These are phyloP conservation scores for Dryobotodes eremita DNA, from an alignment of 2,888 invertebrate genomes.

Conservation along the genomic window DNA sequence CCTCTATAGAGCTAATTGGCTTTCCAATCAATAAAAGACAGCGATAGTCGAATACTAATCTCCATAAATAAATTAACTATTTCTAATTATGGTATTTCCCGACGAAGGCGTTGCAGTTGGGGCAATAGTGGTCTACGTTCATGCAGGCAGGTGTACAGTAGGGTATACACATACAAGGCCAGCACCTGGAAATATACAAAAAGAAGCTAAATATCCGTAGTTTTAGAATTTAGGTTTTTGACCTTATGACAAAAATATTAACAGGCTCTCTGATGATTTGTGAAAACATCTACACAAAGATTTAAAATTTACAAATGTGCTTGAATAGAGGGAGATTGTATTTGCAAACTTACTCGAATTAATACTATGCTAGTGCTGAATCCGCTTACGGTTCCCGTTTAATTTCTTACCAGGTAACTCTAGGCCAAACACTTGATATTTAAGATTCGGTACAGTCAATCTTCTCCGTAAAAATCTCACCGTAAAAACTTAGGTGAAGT, in stretches of 20 bases:
- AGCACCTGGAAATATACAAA: conserved; percentile 79
- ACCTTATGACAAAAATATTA: too few relatives aligned
- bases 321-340: too few relatives aligned
- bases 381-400: too few relatives aligned
- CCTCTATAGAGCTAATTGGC: not conserved
- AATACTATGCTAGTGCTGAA: too few relatives aligned
- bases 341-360: too few relatives aligned
- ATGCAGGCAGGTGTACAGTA: conserved; percentile 91
- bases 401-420: too few relatives aligned
- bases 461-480: too few relatives aligned
- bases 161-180: conserved; percentile 90
- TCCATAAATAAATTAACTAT: not conserved
- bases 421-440: too few relatives aligned
- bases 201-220: not conserved
- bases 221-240: not conserved
- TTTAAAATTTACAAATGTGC: too few relatives aligned
- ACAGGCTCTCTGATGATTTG: too few relatives aligned
- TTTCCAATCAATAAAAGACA: not conserved
- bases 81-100: conserved; percentile 84
- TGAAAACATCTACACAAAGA: not conserved
- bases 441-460: too few relatives aligned
- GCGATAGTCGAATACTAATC: not conserved
- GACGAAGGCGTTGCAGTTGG: conserved; percentile 89
- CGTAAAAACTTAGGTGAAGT: too few relatives aligned
- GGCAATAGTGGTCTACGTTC: conserved; percentile 91